Evolutionary conservation across 2,797 vertebrate genomes (phyloP).

Genomic region (Orestias chungarensis): DNA sequence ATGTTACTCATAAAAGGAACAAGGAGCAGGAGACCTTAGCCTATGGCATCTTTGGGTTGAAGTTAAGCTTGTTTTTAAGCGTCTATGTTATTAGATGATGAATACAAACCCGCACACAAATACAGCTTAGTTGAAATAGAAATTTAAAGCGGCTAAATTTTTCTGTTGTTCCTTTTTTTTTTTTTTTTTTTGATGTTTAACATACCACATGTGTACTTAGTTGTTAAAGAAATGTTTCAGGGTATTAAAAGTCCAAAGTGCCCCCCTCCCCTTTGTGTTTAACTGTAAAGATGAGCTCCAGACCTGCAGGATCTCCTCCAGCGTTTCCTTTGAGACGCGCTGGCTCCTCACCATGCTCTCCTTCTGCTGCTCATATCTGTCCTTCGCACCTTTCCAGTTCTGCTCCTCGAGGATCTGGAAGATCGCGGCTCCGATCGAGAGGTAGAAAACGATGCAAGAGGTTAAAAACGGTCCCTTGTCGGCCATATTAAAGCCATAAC

Average conservation of each 20-base stretch:
- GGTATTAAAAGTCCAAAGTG: not conserved
- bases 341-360: conserved; percentile 79
- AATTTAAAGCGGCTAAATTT: not conserved
- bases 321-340: conserved; percentile 82
- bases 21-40: too few species aligned
- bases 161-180: not conserved
- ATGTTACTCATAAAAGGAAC: not conserved
- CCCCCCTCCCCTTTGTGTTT: not conserved
- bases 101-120: not conserved
- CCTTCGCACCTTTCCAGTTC: conserved; percentile 83
- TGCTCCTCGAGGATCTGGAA: conserved; percentile 95
- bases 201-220: not conserved
- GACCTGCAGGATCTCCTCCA: conserved; percentile 91
- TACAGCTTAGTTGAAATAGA: too few species aligned
- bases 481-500: conserved; percentile 70
- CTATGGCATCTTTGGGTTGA: not conserved
- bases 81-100: too few species aligned
- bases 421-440: conserved; percentile 93
- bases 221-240: not conserved
- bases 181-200: not conserved
- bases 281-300: not conserved
- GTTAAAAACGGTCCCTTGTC: conserved; percentile 93
- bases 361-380: conserved; percentile 81
- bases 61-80: not conserved
- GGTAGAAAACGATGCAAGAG: conserved; percentile 94